phyloP scores from a whole-genome alignment of 2,113 vertebrate species.

The Cyanoderma ruficeps region DNA sequence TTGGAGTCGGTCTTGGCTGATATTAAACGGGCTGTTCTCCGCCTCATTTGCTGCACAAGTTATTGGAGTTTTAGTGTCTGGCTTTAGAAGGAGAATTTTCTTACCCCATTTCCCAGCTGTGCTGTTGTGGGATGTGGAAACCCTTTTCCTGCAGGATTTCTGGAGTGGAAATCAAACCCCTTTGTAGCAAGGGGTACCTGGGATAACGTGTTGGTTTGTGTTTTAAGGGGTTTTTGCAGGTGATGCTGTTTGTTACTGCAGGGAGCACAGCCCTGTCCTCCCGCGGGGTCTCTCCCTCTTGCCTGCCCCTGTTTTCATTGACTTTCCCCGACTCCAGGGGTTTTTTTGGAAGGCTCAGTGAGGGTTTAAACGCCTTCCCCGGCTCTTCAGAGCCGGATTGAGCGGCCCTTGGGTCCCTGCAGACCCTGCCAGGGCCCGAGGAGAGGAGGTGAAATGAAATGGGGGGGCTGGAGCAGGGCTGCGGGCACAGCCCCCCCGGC shows the following conservation, averaged over 20 bases:
- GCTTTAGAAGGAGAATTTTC: background rate
- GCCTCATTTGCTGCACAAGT: background rate
- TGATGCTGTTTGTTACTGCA: fast-evolving
- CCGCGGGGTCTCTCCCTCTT: background rate
- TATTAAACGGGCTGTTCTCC: background rate
- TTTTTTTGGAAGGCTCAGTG: background rate
- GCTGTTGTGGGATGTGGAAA: background rate
- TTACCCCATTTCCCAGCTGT: background rate
- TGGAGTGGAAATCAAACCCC: background rate
- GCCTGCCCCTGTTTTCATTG: fast-evolving
- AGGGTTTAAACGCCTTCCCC: background rate
- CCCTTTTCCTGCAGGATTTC: background rate
- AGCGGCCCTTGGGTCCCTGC: background rate
- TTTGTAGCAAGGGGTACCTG: fast-evolving
- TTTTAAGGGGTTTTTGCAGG: background rate
- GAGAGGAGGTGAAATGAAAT: background rate
- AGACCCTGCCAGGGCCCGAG: background rate
- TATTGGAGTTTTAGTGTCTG: background rate
- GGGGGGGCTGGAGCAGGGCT: background rate
- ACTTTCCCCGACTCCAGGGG: background rate
- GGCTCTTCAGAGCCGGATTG: background rate
- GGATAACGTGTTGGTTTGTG: fast-evolving
- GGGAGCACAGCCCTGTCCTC: fast-evolving
- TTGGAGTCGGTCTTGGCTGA: background rate
- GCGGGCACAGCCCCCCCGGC: background rate